phyloP scores from a whole-genome alignment of 2,113 vertebrate genomes.

The Benitochromis conjunctus region DNA sequence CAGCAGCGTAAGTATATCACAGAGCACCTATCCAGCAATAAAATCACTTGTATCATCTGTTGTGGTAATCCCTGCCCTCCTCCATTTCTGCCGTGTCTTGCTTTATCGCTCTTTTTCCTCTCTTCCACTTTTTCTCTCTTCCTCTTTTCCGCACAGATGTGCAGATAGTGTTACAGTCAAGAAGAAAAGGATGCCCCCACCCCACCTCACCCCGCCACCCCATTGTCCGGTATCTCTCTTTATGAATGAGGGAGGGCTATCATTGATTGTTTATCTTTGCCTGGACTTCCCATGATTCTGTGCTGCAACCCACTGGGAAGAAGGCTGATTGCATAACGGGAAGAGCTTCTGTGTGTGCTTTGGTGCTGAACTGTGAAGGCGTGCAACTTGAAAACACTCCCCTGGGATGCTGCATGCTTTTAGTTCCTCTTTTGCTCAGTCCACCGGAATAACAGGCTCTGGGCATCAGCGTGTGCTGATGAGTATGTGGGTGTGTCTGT shows the following conservation, averaged over 20 bases:
- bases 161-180: slow-evolving; percentile 52
- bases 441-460: slow-evolving; percentile 70
- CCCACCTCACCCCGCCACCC: not conserved
- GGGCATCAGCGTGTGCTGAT: slow-evolving; percentile 45
- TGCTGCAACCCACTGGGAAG: slow-evolving; percentile 60
- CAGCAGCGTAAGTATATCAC: slow-evolving; percentile 38
- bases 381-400: slow-evolving; percentile 71
- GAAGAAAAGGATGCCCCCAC: slow-evolving; percentile 21
- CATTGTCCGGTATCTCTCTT: slow-evolving; percentile 38
- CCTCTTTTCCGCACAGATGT: not conserved
- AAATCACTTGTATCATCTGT: slow-evolving; percentile 31
- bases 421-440: slow-evolving; percentile 74
- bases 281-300: slow-evolving; percentile 69
- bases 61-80: slow-evolving; percentile 36
- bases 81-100: not conserved
- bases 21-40: slow-evolving; percentile 37
- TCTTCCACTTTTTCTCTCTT: not conserved
- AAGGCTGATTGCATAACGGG: slow-evolving; percentile 67
- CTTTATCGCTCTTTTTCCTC: slow-evolving; percentile 13
- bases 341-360: slow-evolving; percentile 66
- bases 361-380: slow-evolving; percentile 73
- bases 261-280: slow-evolving; percentile 71
- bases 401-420: slow-evolving; percentile 67
- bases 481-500: slow-evolving; percentile 8
- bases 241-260: slow-evolving; percentile 69